Percentiles rank a stretch among this genome's conserved stretches.
Conservation (phyloP, 2,888 invertebrate genomes). For the Caenorhabditis panamensis region DNA sequence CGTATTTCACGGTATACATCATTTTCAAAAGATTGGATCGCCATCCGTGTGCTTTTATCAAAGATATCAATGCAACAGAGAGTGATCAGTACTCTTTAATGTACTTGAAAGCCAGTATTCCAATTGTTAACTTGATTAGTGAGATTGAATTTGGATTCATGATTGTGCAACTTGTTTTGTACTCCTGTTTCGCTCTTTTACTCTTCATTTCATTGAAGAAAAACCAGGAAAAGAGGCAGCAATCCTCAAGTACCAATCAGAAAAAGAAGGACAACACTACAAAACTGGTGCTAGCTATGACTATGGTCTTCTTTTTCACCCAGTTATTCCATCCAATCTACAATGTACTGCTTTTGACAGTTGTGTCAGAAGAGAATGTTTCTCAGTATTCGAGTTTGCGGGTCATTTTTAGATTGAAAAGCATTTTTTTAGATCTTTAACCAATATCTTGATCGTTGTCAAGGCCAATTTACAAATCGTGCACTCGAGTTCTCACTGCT, state of each 20-base stretch:
- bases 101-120: background rate
- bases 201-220: background rate
- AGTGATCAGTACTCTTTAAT: background rate
- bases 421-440: background rate
- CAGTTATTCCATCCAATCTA: background rate
- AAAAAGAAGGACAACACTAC: background rate
- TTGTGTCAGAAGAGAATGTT: background rate
- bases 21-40: background rate
- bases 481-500: background rate
- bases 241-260: background rate
- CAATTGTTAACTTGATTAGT: background rate
- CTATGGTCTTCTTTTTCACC: background rate
- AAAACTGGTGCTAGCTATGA: background rate
- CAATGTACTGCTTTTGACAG: background rate
- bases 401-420: too few species aligned
- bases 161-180: background rate
- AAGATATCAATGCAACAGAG: background rate
- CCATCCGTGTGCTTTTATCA: background rate
- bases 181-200: background rate
- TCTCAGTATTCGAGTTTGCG: too few species aligned
- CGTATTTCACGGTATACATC: background rate
- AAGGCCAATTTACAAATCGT: background rate
- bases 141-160: background rate
- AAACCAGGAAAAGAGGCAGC: background rate
- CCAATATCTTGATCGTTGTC: background rate